phyloP scores from a whole-genome alignment of 2,113 vertebrate species.

The Nestor notabilis region DNA sequence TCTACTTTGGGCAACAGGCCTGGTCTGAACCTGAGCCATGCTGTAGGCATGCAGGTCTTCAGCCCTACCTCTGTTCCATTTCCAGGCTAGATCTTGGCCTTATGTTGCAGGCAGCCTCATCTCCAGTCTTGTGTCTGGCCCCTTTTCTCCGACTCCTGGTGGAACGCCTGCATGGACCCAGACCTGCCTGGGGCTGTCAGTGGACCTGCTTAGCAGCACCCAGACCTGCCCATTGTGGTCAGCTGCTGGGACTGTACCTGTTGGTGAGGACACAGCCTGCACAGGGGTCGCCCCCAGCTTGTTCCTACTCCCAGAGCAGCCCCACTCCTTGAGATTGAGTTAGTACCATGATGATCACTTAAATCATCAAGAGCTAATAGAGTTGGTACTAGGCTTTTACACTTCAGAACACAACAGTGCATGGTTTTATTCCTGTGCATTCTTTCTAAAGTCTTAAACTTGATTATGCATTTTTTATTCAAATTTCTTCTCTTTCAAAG shows the following conservation, averaged over 20 bases:
- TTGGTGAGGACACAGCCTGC: background rate
- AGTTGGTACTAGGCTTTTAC: background rate
- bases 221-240: background rate
- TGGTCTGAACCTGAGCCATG: background rate
- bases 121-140: background rate
- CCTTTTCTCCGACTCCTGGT: background rate
- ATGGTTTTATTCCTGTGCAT: background rate
- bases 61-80: background rate
- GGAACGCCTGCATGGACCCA: accelerated
- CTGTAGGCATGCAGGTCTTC: accelerated
- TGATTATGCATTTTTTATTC: background rate
- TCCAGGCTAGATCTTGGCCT: background rate
- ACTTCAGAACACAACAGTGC: background rate
- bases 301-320: background rate
- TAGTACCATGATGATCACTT: background rate
- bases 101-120: background rate
- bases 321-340: background rate
- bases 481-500: background rate
- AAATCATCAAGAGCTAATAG: background rate
- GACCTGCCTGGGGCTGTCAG: background rate
- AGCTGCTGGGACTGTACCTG: background rate
- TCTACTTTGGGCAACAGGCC: background rate
- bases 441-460: background rate
- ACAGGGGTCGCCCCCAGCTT: background rate
- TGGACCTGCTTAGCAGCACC: background rate